These are phyloP conservation scores for Dasyurus viverrinus DNA, from an alignment of 2,113 vertebrate species.

Conservation along the genomic window DNA sequence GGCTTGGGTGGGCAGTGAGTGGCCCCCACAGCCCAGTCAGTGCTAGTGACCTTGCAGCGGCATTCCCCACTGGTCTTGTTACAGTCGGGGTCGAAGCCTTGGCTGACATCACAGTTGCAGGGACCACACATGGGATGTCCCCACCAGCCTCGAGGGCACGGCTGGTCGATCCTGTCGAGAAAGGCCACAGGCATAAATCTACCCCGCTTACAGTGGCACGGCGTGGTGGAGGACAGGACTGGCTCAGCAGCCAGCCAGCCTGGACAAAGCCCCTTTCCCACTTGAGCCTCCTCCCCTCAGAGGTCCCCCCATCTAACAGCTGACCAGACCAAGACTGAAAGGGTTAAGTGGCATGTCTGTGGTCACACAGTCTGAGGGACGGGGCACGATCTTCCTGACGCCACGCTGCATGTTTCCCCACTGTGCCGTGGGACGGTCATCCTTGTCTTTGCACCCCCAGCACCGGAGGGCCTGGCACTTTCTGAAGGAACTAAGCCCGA, in stretches of 20 bases:
- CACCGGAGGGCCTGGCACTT: background rate
- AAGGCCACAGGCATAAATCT: background rate
- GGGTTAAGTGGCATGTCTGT: background rate
- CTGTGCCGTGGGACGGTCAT: background rate
- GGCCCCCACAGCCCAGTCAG: background rate
- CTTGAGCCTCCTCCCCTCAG: background rate
- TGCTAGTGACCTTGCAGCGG: slow-evolving; percentile 91
- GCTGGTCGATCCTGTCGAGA: slow-evolving; percentile 88
- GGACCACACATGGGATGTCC: slow-evolving; percentile 95
- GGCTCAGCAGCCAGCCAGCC: background rate
- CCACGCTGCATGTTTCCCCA: background rate
- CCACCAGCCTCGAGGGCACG: slow-evolving; percentile 96
- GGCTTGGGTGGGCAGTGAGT: background rate
- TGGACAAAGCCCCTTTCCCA: background rate
- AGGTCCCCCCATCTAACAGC: background rate
- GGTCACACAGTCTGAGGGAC: background rate
- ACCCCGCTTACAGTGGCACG: accelerated
- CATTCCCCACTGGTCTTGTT: slow-evolving; percentile 96
- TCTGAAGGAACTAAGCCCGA: no score
- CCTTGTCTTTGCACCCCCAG: background rate
- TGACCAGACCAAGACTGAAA: background rate
- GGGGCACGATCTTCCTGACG: background rate
- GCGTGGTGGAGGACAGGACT: accelerated
- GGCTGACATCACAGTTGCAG: slow-evolving; percentile 90
- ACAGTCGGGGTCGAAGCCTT: slow-evolving; percentile 95